Percentiles rank a stretch among this genome's conserved stretches.
Evolutionary conservation across 1,140 invertebrate genomes (phyloP).

Genomic region (Lanistes nyassanus): DNA sequence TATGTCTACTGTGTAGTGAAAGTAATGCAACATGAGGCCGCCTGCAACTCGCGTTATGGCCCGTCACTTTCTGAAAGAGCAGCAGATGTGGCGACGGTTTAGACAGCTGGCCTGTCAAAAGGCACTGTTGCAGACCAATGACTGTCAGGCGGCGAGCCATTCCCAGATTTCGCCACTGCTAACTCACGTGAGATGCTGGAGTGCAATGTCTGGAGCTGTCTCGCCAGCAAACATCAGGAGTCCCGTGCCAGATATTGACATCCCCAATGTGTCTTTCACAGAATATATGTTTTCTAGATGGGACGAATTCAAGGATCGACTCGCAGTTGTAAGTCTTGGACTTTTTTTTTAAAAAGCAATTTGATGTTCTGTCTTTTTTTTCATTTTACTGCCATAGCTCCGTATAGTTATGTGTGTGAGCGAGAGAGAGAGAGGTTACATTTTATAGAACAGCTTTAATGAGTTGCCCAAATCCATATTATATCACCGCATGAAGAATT

Average conservation of each 20-base stretch:
- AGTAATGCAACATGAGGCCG: not conserved
- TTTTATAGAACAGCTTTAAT: not conserved
- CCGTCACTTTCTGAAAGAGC: not conserved
- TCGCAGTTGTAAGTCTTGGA: conserved; percentile 32
- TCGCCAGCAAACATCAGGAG: conserved; percentile 19
- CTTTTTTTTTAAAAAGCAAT: not conserved
- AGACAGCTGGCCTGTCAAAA: not conserved
- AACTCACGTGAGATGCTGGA: not conserved
- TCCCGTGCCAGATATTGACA: conserved; percentile 17
- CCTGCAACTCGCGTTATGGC: not conserved
- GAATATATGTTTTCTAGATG: conserved; percentile 24
- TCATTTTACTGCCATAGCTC: not conserved
- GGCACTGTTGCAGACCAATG: not conserved
- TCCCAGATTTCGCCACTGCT: not conserved
- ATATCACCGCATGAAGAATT: not conserved
- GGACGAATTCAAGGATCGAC: conserved; percentile 23
- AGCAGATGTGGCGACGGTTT: not conserved
- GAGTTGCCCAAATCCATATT: not conserved
- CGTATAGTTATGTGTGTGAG: not conserved
- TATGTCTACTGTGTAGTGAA: not conserved
- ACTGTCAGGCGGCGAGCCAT: not conserved
- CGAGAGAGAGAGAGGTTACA: not conserved
- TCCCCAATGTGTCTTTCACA: conserved; percentile 29
- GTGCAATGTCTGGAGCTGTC: not conserved
- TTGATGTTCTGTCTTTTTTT: not conserved